phyloP scores from a whole-genome alignment of 1,140 invertebrate species.

The Lysiphlebus fabarum region DNA sequence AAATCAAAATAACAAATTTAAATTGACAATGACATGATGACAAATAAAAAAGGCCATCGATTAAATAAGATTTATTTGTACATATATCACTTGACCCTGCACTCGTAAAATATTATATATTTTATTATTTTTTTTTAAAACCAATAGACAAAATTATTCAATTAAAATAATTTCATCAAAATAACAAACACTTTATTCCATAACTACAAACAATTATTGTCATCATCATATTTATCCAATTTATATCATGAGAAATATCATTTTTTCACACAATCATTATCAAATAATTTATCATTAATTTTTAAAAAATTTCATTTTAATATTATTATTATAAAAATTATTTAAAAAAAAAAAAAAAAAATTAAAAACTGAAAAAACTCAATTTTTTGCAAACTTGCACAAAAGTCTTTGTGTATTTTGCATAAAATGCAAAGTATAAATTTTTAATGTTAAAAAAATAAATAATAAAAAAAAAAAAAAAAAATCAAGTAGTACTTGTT shows the following conservation, averaged over 20 bases:
- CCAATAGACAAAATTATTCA: slow-evolving; percentile 26
- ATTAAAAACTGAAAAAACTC: no score
- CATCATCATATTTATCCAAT: slow-evolving; percentile 15
- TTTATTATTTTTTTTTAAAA: no score
- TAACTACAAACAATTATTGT: background rate
- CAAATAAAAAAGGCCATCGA: no score
- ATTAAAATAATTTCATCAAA: slow-evolving; percentile 22
- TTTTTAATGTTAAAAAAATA: no score
- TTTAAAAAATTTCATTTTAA: background rate
- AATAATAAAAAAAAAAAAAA: no score
- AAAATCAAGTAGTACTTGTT: no score
- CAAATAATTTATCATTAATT: background rate
- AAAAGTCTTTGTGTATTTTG: background rate
- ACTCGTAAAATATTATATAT: background rate
- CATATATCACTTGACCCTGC: background rate
- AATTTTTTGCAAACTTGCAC: no score
- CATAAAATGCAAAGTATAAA: background rate
- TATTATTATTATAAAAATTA: background rate
- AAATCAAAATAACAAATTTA: no score
- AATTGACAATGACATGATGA: no score
- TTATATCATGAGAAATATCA: slow-evolving; percentile 1
- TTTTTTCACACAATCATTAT: background rate
- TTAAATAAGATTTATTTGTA: no score
- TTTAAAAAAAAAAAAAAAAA: no score
- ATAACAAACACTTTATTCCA: background rate